Percentiles rank a stretch among this genome's conserved stretches.
Evolutionary conservation across 2,113 vertebrate species (phyloP).

Genomic region (Antennarius striatus): DNA sequence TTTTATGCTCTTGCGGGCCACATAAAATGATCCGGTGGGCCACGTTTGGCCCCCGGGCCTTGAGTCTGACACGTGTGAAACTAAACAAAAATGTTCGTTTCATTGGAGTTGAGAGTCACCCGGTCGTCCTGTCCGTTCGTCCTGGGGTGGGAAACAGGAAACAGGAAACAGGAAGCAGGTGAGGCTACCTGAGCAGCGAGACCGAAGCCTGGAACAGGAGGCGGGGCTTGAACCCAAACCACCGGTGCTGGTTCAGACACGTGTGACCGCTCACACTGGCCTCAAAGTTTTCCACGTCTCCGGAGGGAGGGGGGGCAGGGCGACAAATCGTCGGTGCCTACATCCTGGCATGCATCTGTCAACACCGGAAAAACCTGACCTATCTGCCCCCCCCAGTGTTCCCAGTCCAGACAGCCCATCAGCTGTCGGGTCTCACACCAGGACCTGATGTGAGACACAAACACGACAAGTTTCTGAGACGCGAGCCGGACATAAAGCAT

Average conservation of each 20-base stretch:
- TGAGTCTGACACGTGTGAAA: too few relatives aligned
- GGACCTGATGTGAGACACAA: conserved; percentile 40
- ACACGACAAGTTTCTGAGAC: conserved; percentile 13
- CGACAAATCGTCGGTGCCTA: conserved; percentile 42
- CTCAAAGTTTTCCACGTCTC: conserved; percentile 43
- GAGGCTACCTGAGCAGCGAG: conserved; percentile 37
- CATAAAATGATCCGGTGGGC: too few relatives aligned
- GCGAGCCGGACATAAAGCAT: too few relatives aligned
- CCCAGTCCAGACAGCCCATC: conserved; percentile 31
- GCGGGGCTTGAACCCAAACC: not conserved
- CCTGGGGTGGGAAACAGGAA: conserved; percentile 28
- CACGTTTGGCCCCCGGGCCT: too few relatives aligned
- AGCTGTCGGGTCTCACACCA: conserved; percentile 54
- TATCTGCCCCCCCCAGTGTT: conserved; percentile 27
- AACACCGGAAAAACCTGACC: conserved; percentile 64
- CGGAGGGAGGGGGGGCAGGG: conserved; percentile 21
- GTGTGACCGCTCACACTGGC: conserved; percentile 4
- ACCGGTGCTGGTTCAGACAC: not conserved
- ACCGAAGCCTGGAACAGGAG: not conserved
- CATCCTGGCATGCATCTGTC: conserved; percentile 46
- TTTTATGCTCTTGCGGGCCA: too few relatives aligned
- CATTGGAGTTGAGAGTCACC: too few relatives aligned
- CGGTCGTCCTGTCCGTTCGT: too few relatives aligned
- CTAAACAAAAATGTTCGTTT: too few relatives aligned
- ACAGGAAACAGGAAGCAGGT: conserved; percentile 50